phyloP scores from a whole-genome alignment of 2,888 invertebrate genomes.

The Drosophila setosimentum region DNA sequence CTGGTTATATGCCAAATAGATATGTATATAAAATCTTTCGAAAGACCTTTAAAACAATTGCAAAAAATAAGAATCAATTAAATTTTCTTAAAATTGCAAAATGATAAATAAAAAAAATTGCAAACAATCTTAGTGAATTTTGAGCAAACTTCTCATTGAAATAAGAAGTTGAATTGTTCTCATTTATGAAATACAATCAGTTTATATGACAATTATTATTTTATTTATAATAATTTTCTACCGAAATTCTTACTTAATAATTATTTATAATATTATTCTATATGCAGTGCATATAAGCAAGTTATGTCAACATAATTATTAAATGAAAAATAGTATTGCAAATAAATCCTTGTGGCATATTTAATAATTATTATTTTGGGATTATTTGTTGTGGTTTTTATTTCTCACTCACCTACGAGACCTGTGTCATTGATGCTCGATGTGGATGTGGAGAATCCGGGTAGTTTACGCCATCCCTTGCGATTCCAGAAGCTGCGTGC shows the following conservation, averaged over 20 bases:
- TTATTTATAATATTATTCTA: neutral
- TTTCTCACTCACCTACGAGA: constrained; percentile 87
- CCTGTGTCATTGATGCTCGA: constrained; percentile 90
- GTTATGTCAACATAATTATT: neutral
- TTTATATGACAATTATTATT: neutral
- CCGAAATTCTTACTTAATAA: neutral
- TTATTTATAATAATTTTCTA: neutral
- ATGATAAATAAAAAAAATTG: neutral
- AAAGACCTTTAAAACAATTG: neutral
- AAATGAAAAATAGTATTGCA: neutral
- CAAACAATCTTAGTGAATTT: too few relatives aligned
- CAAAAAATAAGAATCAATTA: neutral
- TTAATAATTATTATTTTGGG: neutral
- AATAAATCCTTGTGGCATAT: neutral
- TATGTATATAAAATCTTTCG: neutral
- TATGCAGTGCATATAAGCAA: neutral
- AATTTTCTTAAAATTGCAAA: neutral
- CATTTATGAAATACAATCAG: too few relatives aligned
- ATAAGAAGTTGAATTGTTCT: neutral
- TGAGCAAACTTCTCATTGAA: too few relatives aligned
- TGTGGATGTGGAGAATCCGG: constrained; percentile 90
- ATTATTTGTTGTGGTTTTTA: neutral
- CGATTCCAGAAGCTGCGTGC: constrained; percentile 89
- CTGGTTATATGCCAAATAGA: too few relatives aligned
- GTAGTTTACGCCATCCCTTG: constrained; percentile 92